Conservation (phyloP, 2,113 vertebrate species). For the Sceloporus undulatus region DNA sequence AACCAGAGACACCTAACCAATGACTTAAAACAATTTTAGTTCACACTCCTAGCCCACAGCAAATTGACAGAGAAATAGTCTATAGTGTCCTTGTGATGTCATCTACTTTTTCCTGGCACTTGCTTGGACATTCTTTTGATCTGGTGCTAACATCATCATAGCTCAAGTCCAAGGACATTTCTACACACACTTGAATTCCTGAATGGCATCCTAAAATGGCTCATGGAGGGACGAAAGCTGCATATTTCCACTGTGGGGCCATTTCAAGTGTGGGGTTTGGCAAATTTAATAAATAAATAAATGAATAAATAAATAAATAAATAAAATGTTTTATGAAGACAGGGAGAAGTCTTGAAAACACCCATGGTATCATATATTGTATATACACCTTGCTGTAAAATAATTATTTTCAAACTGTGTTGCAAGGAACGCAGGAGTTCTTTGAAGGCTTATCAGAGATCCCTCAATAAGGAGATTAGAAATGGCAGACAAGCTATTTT, state of each 20-base stretch:
- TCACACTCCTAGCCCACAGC: conserved; percentile 7
- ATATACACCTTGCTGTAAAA: not conserved
- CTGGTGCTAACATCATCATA: conserved; percentile 23
- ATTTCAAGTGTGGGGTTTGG: not conserved
- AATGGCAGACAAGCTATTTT: not conserved
- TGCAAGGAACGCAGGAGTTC: not conserved
- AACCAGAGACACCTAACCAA: conserved; percentile 8
- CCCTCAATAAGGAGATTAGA: not conserved
- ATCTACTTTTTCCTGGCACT: conserved; percentile 30
- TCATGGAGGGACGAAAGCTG: not conserved
- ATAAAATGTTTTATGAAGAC: not conserved
- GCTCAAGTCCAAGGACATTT: conserved; percentile 37
- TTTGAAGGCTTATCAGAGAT: not conserved
- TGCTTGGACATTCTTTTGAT: conserved; percentile 1
- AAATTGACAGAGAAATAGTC: conserved; percentile 5
- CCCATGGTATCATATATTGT: not conserved
- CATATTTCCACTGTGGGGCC: not conserved
- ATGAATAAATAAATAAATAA: no score
- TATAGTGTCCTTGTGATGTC: conserved; percentile 15
- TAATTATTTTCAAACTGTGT: not conserved
- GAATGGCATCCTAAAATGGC: conserved; percentile 1
- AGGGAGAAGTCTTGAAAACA: not conserved
- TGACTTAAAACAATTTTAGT: conserved; percentile 4
- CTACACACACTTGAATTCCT: conserved; percentile 33
- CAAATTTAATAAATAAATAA: not conserved